These are phyloP conservation scores for Talpa occidentalis DNA, from an alignment of 2,113 vertebrate species.

Conservation along the genomic window DNA sequence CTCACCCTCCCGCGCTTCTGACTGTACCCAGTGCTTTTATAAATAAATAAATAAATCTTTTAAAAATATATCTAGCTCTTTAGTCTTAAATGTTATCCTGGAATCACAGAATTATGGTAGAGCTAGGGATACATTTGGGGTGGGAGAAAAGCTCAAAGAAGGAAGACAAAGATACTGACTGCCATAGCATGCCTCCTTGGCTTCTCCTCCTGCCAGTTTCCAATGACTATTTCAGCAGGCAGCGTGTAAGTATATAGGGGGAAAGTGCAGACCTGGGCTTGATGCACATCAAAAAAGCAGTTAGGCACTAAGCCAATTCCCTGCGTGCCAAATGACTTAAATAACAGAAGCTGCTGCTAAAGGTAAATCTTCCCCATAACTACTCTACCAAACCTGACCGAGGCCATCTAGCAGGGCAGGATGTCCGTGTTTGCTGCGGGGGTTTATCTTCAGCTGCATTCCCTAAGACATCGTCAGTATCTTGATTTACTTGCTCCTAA, in stretches of 20 bases:
- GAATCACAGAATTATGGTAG: background rate
- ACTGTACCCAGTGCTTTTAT: no score
- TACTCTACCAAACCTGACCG: background rate
- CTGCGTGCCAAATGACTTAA: background rate
- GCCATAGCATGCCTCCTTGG: background rate
- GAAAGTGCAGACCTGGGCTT: background rate
- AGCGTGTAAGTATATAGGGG: background rate
- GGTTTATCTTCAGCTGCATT: background rate
- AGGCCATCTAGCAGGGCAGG: background rate
- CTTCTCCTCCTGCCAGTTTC: background rate
- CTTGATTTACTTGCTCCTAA: background rate
- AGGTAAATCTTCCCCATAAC: background rate
- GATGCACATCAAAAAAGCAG: background rate
- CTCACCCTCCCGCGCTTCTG: no score
- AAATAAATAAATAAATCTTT: no score
- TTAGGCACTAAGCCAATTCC: background rate
- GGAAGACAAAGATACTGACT: background rate
- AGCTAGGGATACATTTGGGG: background rate
- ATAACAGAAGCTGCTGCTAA: background rate
- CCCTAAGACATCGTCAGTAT: background rate
- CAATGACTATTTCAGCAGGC: background rate
- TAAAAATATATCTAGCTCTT: no score
- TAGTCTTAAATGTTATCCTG: background rate
- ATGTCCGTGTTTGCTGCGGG: background rate
- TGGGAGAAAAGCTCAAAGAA: background rate